Conservation (phyloP, 2,888 invertebrate genomes). For the Stenchaetothrips biformis region DNA sequence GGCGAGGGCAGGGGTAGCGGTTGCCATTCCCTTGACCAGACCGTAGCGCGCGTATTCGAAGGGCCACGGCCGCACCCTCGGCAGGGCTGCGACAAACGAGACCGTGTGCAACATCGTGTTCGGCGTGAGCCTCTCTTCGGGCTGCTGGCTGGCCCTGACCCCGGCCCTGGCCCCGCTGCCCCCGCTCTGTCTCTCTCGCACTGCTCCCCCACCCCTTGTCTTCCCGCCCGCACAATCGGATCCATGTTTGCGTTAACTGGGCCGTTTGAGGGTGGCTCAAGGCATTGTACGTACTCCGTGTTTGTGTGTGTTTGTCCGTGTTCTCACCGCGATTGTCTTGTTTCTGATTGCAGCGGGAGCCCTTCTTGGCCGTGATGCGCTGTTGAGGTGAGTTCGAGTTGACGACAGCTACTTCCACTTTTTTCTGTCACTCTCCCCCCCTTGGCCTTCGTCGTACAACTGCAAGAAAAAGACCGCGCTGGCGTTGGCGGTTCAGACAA, state of each 20-base stretch:
- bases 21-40: no score
- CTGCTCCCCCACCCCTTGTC: no score
- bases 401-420: not conserved
- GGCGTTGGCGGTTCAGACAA: not conserved
- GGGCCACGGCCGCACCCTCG: not conserved
- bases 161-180: no score
- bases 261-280: no score
- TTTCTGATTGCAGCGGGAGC: not conserved
- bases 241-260: no score
- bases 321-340: not conserved
- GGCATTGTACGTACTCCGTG: not conserved
- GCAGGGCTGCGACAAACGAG: not conserved
- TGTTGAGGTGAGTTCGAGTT: constrained; percentile 2
- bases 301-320: not conserved
- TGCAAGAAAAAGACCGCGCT: not conserved
- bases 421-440: not conserved
- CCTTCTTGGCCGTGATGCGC: constrained; percentile 6
- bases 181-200: no score
- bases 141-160: no score
- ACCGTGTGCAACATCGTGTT: no score
- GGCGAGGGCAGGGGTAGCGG: not conserved
- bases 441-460: not conserved
- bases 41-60: not conserved
- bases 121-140: no score
- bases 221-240: no score